Evolutionary conservation across 2,888 invertebrate species (phyloP).

Genomic region (Nomada ferruginata): DNA sequence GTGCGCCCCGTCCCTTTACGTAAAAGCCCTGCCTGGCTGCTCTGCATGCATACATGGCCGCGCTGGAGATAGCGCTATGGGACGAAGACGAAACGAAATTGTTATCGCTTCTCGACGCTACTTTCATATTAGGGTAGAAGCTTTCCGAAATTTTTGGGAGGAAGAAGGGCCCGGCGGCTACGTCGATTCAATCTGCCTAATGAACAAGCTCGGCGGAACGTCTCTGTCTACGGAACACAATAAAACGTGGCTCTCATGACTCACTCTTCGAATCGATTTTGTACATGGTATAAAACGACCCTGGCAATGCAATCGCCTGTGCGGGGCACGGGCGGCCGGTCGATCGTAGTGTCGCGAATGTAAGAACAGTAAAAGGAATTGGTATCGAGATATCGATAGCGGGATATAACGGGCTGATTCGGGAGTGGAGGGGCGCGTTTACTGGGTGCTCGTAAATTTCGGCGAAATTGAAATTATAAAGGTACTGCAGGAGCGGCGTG

Average conservation of each 20-base stretch:
- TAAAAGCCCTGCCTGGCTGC: conserved; percentile 40
- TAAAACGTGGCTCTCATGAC: conserved; percentile 61
- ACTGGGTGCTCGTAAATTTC: conserved; percentile 28
- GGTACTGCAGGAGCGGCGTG: conserved; percentile 6
- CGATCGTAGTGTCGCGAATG: background rate
- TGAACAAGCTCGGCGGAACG: conserved; percentile 60
- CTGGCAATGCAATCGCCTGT: conserved; percentile 44
- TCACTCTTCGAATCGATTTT: conserved; percentile 68
- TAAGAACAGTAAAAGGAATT: conserved; percentile 31
- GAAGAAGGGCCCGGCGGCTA: conserved; percentile 34
- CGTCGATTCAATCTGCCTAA: conserved; percentile 72
- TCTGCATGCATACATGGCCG: background rate
- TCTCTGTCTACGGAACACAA: conserved; percentile 45
- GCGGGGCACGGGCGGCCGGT: conserved; percentile 4
- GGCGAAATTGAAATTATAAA: conserved; percentile 39
- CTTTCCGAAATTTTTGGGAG: conserved; percentile 71
- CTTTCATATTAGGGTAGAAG: conserved; percentile 72
- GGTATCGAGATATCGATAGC: conserved; percentile 36
- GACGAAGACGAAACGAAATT: conserved; percentile 69
- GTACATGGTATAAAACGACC: conserved; percentile 42
- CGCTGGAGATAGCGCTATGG: conserved; percentile 16
- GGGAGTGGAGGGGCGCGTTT: background rate
- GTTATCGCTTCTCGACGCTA: conserved; percentile 67
- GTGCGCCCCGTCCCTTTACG: conserved; percentile 37
- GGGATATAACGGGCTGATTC: background rate